Evolutionary conservation across 2,113 vertebrate genomes (phyloP), one percentile per base, ranked within the genome.

Genomic region (Malaclemys terrapin): DNA sequence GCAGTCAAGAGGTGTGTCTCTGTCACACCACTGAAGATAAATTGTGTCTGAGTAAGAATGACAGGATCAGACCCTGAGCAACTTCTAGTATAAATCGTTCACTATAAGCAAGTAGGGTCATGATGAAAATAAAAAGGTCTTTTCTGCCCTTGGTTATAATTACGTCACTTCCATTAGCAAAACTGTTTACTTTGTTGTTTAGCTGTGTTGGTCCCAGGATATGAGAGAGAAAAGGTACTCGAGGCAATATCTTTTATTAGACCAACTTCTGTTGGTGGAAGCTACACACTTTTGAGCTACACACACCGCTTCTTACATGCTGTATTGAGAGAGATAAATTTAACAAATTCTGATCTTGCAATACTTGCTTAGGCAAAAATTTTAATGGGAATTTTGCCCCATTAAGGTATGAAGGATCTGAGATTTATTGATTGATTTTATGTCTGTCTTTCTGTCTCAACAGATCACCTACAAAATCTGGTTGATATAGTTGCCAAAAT

Each of bases 31-130:
- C 22, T 84, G 25, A 31, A 19, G 5, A 92, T 91, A 45, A 0
- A 4, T 80, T 83, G 20, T 72, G 52, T 59, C 35, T 82, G 81
- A 88, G 20, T 89, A 62, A 86, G 75, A 93, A 81, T 12, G 47
- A 76, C 83, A 84, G 92, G 78, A 88, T 83, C 50, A 87, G 16
- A n/a, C 0, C 0, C 72, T n/a, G 38, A 81, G 92, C 31, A 87
- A 38, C 50, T 93, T 82, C 85, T 86, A 5, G 86, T 95, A 10
- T 57, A 86, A 3, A 72, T 57, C 24, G n/a, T 90, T 84, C 3
- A 65, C 92, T 86, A 92, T 87, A 92, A 95, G 75, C 84, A 22
- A 65, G 6, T 92, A 65, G 88, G 83, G n/a, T 81, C 88, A 88
- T 88, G 65, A 47, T 92, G 81, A 29, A 94, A 92, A 57, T 87